A percentile compares a stretch with the other conserved stretches of the same genome.
phyloP scores from a whole-genome alignment of 2,797 vertebrate genomes.

The Pipistrellus pygmaeus region DNA sequence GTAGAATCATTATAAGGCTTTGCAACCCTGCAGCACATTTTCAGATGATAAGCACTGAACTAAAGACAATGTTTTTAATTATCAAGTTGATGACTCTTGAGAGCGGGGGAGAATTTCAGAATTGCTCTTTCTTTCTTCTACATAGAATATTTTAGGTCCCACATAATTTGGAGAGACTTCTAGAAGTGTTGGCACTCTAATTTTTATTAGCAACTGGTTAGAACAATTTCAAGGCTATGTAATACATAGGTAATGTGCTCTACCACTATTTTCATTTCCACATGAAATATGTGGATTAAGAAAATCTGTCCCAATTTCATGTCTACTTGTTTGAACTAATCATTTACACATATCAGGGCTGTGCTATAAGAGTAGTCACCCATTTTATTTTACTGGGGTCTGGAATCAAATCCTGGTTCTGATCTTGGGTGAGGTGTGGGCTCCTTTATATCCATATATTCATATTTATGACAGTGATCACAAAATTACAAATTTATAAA shows the following conservation, averaged over 20 bases:
- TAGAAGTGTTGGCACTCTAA: neutral
- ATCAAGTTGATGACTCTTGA: neutral
- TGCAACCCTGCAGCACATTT: neutral
- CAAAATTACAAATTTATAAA: neutral
- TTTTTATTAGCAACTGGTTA: neutral
- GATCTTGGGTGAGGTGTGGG: neutral
- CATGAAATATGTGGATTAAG: neutral
- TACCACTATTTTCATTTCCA: neutral
- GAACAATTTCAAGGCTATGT: neutral
- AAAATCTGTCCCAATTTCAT: neutral
- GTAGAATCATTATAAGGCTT: neutral
- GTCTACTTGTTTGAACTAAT: neutral
- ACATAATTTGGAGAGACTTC: neutral
- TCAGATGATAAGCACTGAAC: neutral
- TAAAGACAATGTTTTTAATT: neutral
- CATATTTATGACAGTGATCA: neutral
- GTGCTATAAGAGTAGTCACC: neutral
- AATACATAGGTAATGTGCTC: neutral
- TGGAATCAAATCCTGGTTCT: neutral
- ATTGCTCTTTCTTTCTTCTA: neutral
- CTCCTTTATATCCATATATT: neutral
- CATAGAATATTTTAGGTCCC: neutral
- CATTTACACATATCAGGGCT: neutral
- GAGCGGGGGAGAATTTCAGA: neutral
- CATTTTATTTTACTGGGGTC: neutral